A percentile compares a stretch with the other conserved stretches of the same genome.
Evolutionary conservation across 2,888 invertebrate species (phyloP).

Genomic region (Lochmaea crataegi): DNA sequence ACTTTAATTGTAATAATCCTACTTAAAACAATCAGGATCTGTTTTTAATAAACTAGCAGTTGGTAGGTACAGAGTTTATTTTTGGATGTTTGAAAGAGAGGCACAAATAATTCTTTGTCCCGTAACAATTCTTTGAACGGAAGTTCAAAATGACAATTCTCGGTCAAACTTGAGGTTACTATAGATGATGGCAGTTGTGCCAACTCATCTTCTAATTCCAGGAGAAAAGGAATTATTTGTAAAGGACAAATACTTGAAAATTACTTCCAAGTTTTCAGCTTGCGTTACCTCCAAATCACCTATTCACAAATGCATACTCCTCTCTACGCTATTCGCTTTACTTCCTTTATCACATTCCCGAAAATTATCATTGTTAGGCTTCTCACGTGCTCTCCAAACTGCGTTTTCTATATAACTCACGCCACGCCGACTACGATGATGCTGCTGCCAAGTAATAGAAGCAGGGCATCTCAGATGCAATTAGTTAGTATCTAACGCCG

Average conservation of each 20-base stretch:
- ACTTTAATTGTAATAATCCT: too few species aligned
- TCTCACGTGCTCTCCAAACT: slow-evolving; percentile 56
- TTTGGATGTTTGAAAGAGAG: too few species aligned
- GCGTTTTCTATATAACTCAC: slow-evolving; percentile 51
- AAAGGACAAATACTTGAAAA: background rate
- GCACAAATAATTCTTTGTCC: too few species aligned
- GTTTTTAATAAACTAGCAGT: too few species aligned
- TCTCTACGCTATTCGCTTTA: slow-evolving; percentile 8
- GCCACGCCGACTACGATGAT: slow-evolving; percentile 25
- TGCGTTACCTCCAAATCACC: background rate
- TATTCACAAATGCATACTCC: background rate
- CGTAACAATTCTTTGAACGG: too few species aligned
- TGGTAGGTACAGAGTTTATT: too few species aligned
- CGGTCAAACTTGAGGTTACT: too few species aligned
- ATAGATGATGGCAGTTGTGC: too few species aligned
- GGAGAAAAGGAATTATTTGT: too few species aligned
- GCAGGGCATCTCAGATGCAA: slow-evolving; percentile 35
- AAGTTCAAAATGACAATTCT: too few species aligned
- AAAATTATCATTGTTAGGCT: slow-evolving; percentile 47
- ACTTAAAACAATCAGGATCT: too few species aligned
- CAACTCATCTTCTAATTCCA: too few species aligned
- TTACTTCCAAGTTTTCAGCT: background rate
- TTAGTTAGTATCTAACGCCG: slow-evolving; percentile 35
- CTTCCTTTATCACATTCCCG: background rate
- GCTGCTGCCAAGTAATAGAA: slow-evolving; percentile 32